phyloP scores from a whole-genome alignment of 2,888 invertebrate genomes.

The Drosophila stalkeri region DNA sequence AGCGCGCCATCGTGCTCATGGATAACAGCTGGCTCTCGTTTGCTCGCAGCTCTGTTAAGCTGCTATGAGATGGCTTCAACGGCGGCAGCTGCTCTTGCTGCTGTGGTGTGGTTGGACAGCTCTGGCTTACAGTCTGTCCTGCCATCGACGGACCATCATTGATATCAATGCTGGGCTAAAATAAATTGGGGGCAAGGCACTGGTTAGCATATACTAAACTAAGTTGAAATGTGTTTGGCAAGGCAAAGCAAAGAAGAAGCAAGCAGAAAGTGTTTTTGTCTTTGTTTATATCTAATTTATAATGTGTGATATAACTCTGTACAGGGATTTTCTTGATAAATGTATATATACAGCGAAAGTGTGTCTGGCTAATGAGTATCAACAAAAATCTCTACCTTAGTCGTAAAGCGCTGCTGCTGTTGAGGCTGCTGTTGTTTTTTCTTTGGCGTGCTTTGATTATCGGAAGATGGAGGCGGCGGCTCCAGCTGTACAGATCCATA shows the following conservation, averaged over 20 bases:
- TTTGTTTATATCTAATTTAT: conserved; percentile 28
- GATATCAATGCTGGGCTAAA: conserved; percentile 69
- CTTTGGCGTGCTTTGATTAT: conserved; percentile 83
- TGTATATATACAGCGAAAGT: conserved; percentile 40
- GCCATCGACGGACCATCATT: conserved; percentile 46
- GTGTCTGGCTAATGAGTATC: conserved; percentile 74
- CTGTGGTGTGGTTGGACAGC: conserved; percentile 72
- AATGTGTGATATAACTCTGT: conserved; percentile 59
- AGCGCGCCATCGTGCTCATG: conserved; percentile 72
- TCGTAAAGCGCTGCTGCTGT: conserved; percentile 70
- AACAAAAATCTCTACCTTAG: conserved; percentile 85
- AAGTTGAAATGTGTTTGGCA: conserved; percentile 1
- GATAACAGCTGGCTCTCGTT: conserved; percentile 61
- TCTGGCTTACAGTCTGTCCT: conserved; percentile 54
- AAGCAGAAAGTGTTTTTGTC: conserved; percentile 8
- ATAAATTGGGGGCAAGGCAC: conserved; percentile 45
- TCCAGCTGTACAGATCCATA: conserved; percentile 68
- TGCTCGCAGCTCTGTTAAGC: conserved; percentile 58
- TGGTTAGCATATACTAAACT: conserved; percentile 30
- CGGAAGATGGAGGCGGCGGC: conserved; percentile 63
- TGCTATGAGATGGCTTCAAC: conserved; percentile 36
- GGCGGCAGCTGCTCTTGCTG: conserved; percentile 55
- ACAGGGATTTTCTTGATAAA: conserved; percentile 22
- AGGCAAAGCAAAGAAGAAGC: conserved; percentile 28
- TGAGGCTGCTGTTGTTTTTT: conserved; percentile 40